Conservation (phyloP, 1,140 invertebrate species). For the Phocides pigmalion region DNA sequence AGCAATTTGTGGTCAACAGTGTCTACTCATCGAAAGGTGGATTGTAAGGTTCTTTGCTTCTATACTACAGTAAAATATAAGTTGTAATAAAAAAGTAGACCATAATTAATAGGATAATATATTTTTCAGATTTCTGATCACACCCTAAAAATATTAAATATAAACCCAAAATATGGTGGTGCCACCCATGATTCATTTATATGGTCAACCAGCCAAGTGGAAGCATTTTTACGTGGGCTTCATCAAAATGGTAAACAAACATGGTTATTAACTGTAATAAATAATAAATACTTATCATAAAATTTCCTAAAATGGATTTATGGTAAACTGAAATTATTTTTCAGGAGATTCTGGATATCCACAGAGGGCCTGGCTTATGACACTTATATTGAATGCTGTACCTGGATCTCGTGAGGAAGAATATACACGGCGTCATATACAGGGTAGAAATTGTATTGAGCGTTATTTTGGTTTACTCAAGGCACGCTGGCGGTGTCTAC, state of each 20-base stretch:
- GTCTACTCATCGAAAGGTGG: no score
- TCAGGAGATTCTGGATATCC: conserved; percentile 47
- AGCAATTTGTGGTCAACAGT: no score
- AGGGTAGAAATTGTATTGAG: conserved; percentile 28
- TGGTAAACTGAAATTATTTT: conserved; percentile 13
- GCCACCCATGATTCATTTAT: conserved; percentile 15
- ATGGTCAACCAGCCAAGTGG: no score
- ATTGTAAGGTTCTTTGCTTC: no score
- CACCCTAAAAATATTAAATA: conserved; percentile 10
- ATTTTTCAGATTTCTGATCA: conserved; percentile 19
- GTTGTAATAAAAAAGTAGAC: no score
- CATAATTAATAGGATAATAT: not conserved
- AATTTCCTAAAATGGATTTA: not conserved
- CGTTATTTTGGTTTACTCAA: conserved; percentile 29
- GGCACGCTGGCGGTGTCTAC: conserved; percentile 28
- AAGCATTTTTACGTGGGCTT: no score
- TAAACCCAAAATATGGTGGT: conserved; percentile 21
- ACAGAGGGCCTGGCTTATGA: conserved; percentile 38
- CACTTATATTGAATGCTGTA: conserved; percentile 37
- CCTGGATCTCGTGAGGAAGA: conserved; percentile 40
- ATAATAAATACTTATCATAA: no score
- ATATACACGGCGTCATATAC: conserved; percentile 30
- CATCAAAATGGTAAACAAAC: conserved; percentile 16
- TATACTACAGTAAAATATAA: no score
- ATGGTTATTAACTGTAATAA: conserved; percentile 36